A percentile compares a stretch with the other conserved stretches of the same genome.
phyloP scores from a whole-genome alignment of 2,888 invertebrate genomes.

The Drosophila nr. perissopoda region DNA sequence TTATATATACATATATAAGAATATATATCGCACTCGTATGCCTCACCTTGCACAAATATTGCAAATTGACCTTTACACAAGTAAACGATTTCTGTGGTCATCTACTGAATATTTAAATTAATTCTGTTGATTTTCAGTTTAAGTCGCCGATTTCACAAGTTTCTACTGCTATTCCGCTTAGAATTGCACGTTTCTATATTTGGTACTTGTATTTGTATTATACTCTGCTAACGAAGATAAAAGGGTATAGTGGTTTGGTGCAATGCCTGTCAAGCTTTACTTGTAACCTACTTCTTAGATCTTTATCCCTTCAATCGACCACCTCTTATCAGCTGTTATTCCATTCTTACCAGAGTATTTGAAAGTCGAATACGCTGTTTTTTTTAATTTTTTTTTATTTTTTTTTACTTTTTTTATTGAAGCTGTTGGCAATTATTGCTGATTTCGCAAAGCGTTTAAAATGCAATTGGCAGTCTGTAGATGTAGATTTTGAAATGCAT shows the following conservation, averaged over 20 bases:
- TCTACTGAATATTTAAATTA: constrained; percentile 54
- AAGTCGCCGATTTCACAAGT: constrained; percentile 6
- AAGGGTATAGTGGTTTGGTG: not conserved
- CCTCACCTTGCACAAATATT: constrained; percentile 78
- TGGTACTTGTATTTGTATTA: constrained; percentile 17
- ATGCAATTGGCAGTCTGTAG: constrained; percentile 17
- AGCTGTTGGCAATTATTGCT: constrained; percentile 30
- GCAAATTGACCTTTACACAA: constrained; percentile 76
- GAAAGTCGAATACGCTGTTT: not conserved
- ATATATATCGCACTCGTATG: constrained; percentile 28
- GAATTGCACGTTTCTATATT: constrained; percentile 43
- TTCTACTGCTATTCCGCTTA: constrained; percentile 14
- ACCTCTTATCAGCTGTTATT: not conserved
- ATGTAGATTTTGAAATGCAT: constrained; percentile 9
- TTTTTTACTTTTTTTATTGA: not conserved
- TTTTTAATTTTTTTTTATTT: not conserved
- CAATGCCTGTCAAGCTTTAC: not conserved
- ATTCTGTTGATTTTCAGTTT: constrained; percentile 33
- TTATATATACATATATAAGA: not conserved
- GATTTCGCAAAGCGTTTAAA: constrained; percentile 32
- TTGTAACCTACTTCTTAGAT: not conserved
- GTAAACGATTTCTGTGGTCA: constrained; percentile 49
- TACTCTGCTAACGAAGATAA: not conserved
- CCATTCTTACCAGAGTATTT: not conserved
- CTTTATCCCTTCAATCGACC: not conserved